phyloP scores from a whole-genome alignment of 2,113 vertebrate genomes.

The Ailuropoda melanoleuca region DNA sequence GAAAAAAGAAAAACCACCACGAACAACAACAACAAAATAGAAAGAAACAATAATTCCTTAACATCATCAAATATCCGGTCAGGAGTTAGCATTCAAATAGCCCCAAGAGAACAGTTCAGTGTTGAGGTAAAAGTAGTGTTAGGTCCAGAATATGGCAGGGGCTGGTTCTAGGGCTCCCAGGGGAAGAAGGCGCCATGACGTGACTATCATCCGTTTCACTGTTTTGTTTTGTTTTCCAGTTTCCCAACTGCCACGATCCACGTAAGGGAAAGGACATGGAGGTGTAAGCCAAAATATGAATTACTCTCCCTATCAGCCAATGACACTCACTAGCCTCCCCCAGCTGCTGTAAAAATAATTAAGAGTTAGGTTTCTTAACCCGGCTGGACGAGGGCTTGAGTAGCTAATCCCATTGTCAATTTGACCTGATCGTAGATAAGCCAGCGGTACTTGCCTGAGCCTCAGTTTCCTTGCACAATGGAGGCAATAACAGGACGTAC shows the following conservation, averaged over 20 bases:
- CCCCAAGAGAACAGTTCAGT: neutral
- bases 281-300: neutral
- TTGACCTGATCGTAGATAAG: neutral
- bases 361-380: neutral
- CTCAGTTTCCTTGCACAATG: neutral
- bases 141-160: rapidly evolving
- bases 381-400: neutral
- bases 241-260: neutral
- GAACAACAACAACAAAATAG: neutral
- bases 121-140: neutral
- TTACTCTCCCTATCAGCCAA: neutral
- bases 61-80: neutral
- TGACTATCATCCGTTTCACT: neutral
- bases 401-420: neutral
- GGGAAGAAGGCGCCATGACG: neutral
- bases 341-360: neutral
- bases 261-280: neutral
- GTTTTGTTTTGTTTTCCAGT: neutral
- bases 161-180: neutral
- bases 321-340: neutral
- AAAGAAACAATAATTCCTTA: neutral
- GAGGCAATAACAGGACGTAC: neutral
- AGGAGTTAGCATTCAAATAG: neutral
- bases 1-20: neutral
- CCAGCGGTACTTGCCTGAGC: neutral